Base-by-base conservation (phyloP, 2,797 vertebrate species). In the Schizopygopsis pylzovi region DNA sequence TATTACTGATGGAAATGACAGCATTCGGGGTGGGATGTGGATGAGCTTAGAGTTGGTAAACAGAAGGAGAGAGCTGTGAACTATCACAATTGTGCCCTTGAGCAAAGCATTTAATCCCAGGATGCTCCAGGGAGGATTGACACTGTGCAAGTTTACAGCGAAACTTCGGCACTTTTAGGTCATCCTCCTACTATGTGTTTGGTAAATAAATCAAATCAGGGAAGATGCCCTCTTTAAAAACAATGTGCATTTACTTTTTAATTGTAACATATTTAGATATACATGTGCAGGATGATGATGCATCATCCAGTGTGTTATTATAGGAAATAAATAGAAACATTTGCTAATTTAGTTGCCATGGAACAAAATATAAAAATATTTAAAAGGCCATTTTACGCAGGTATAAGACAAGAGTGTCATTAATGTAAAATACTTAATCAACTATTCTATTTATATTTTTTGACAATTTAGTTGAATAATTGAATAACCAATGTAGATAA, bases 11-110 rank as follows among this genome's bases (percentile, higher is more conserved):
- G 47, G 73, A 63, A 78, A 49, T 12, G 9, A 15, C 33, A 68
- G 47, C 33, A 77, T 67, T 52, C 28, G 22, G 12, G 43, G 8
- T 76, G 8, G 71, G 43, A 37, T 22, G 28, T 39, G 56, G 37
- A 22, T 49, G 33, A 63, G 37, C 43, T 79, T 56, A 43, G n/a
- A n/a, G 63, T 43, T 68, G 63, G 18, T 78, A 68, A 78, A 76
- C 28, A 45, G 13, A 61, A 43, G 20, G 5, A 70, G 16, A 68
- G 49, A 43, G 63, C 12, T 0, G 12, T 84, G 73, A 78, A 56
- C n/a, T 78, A 22, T 52, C 63, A 33, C 52, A 25, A 43, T 43
- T 33, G n/a, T 68, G n/a, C 63, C 49, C 75, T 33, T 78, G 37
- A 77, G 33, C 72, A 56, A 54, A 28, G 11, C 63, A 54, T 39